Evolutionary conservation across 2,113 vertebrate species (phyloP).

Genomic region (Heterochromis multidens): DNA sequence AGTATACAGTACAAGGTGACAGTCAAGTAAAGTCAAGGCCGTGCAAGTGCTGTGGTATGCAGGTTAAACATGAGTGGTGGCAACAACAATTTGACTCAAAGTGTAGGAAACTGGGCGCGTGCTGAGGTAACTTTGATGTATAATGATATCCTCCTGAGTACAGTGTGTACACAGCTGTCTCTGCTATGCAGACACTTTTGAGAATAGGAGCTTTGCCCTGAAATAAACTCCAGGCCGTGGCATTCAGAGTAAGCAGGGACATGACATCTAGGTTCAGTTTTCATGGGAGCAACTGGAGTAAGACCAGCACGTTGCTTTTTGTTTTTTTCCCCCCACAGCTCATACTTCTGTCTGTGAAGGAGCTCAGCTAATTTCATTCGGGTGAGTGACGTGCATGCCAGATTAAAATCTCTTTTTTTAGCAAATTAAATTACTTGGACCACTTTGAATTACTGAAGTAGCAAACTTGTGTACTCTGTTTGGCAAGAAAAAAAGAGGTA

Average conservation of each 20-base stretch:
- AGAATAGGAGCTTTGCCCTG: slow-evolving; percentile 15
- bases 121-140: slow-evolving; percentile 11
- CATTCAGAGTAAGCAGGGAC: background rate
- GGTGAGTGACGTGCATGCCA: background rate
- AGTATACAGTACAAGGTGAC: background rate
- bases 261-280: background rate
- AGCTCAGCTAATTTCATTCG: background rate
- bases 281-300: background rate
- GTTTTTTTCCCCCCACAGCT: background rate
- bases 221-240: slow-evolving; percentile 30
- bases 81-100: background rate
- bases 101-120: background rate
- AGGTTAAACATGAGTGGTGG: background rate
- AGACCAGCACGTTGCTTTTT: background rate
- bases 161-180: slow-evolving; percentile 40
- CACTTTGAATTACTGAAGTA: background rate
- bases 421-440: background rate
- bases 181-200: slow-evolving; percentile 12
- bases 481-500: background rate
- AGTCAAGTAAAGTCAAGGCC: background rate
- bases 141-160: slow-evolving; percentile 6
- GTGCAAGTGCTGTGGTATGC: background rate
- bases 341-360: background rate
- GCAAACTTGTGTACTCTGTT: background rate
- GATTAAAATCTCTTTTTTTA: background rate